Base-by-base conservation (phyloP, 2,113 vertebrate species). In the Bombycilla garrulus region DNA sequence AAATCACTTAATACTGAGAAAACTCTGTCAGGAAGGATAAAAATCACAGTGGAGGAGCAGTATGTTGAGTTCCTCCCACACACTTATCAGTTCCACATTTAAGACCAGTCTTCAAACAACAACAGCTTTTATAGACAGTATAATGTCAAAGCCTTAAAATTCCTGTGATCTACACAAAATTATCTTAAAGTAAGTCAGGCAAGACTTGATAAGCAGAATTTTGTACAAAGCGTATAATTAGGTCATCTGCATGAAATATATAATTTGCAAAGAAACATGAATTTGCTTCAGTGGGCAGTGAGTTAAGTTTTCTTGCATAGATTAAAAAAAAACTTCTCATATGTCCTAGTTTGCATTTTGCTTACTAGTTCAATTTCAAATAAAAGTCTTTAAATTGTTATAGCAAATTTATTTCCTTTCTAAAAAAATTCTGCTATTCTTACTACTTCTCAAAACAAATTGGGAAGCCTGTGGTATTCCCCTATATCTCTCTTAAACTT, bases 51-150 rank as follows among this genome's bases (percentile, higher is more conserved):
- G 92, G 90, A 92, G 82, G 93, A 97, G 88, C 95, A 96, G 87
- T 83, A 95, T 94, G 95, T 94, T 94, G 96, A 95, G 95, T 98
- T 97, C 97, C 98, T 98, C 96, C 96, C 96, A 98, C 98, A 96
- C 98, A 97, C 92, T 98, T 97, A 98, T 95, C 98, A 97, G 97
- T 96, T 94, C 92, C 54, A 77, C 61, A 95, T 97, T 97, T 97
- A 88, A 93, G 90, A 98, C 95, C 77, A 92, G 96, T 74, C 93
- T 96, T 92, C 72, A 35, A 96, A 96, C 2, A 83, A 67, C 73
- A 90, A 62, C 77, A 38, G 12, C 15, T 86, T 96, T 96, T 94
- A 73, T 7, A 83, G 88, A 85, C 70, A 92, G 36, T 62, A 87
- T 87, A 61, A 70, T 91, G 65, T 67, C 71, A 88, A 31, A 92